phyloP scores from a whole-genome alignment of 2,888 invertebrate species.

The Ophion costatus region DNA sequence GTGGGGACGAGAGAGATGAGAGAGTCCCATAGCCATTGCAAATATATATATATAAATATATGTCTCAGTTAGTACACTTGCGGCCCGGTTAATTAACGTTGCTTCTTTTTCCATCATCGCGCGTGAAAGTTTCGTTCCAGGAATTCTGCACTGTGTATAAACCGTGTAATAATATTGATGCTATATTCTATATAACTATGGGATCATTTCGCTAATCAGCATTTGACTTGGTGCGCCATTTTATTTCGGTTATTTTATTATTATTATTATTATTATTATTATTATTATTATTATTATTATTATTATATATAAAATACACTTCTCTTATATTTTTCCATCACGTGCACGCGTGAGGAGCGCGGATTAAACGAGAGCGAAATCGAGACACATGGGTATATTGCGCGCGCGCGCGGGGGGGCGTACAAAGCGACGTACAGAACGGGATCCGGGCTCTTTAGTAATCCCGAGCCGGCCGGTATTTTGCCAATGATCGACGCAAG shows the following conservation, averaged over 20 bases:
- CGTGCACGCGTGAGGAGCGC: not conserved
- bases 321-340: slow-evolving; percentile 14
- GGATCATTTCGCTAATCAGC: slow-evolving; percentile 42
- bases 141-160: slow-evolving; percentile 62
- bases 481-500: slow-evolving; percentile 44
- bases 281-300: too few relatives aligned
- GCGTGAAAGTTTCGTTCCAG: slow-evolving; percentile 74
- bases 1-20: slow-evolving; percentile 66
- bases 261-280: too few relatives aligned
- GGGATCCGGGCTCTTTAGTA: not conserved
- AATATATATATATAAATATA: slow-evolving; percentile 38
- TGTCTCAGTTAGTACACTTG: slow-evolving; percentile 59
- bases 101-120: slow-evolving; percentile 63
- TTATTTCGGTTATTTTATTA: too few relatives aligned
- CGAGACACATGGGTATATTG: not conserved
- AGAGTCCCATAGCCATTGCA: slow-evolving; percentile 68
- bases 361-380: slow-evolving; percentile 25
- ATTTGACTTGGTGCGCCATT: slow-evolving; percentile 14
- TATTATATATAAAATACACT: too few relatives aligned
- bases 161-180: slow-evolving; percentile 36
- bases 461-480: slow-evolving; percentile 12
- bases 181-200: slow-evolving; percentile 3
- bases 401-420: too few relatives aligned
- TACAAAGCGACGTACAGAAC: not conserved
- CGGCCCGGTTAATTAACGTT: slow-evolving; percentile 75